Base-by-base conservation (phyloP, 2,888 invertebrate genomes). In the Galerucella calmariensis region DNA sequence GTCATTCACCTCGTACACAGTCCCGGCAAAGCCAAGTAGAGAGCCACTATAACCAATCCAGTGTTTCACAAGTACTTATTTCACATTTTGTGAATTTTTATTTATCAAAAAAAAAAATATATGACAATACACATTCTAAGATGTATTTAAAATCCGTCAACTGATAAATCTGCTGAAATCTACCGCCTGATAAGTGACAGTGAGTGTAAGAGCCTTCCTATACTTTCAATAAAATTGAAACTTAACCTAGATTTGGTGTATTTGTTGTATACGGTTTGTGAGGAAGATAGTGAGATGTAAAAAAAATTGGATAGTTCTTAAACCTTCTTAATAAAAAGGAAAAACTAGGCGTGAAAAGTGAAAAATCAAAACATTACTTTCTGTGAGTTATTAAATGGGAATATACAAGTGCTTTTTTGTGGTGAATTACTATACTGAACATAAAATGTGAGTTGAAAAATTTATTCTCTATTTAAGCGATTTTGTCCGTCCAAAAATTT, bases 1-100 rank as follows among this genome's bases (percentile, higher is more conserved):
- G 87, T 87, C 87, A 87, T 87, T 87, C 87, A 87, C 86, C 87
- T 85, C 87, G 85, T 65, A 65, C 85, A 84, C 84, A 85, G 86
- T 87, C 86, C 86, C 86, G 86, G 86, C 86, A 81, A 84, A 82
- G 67, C 67, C 56, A 41, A 53, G 56, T 53, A 84, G 83, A 84
- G 79, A 82, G 83, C 85, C 77, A 83, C 83, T 82, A 82, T 82
- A 81, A 81, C 80, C 83, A 82, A 84, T 83, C 84, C 84, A 69
- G 51, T 69, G 62, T 85, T 83, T 83, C 83, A 83, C 81, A 73
- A 82, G 85, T 84, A 85, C 85, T 83, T 84, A 85, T 84, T 85
- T 82, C 83, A 82, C 82, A 83, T 82, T 81, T 79, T 78, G 63
- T 68, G 73, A 67, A 62, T 69, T 69, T 67, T 69, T 69, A 51